Evolutionary conservation across 1,140 invertebrate genomes (phyloP).

Genomic region (Drosophila busckii): DNA sequence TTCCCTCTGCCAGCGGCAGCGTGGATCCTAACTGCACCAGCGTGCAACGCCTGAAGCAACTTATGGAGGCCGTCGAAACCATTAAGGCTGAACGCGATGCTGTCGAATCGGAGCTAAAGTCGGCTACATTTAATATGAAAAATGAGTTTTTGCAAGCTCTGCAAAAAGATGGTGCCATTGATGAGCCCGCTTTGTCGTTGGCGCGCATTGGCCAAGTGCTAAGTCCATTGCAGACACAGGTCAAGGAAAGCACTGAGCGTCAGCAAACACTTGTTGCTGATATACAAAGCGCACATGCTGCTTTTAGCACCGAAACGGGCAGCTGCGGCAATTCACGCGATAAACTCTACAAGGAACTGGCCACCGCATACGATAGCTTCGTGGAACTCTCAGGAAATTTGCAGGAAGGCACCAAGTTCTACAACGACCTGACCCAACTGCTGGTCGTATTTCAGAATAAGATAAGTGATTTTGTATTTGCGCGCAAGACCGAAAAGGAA

Average conservation of each 20-base stretch:
- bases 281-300: constrained; percentile 88
- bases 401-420: constrained; percentile 98
- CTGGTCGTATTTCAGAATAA: constrained; percentile 98
- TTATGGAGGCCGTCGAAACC: constrained; percentile 93
- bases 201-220: constrained; percentile 89
- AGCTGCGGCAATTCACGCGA: constrained; percentile 86
- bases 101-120: constrained; percentile 93
- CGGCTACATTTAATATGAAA: constrained; percentile 91
- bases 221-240: constrained; percentile 89
- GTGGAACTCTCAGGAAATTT: constrained; percentile 94
- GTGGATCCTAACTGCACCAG: constrained; percentile 82
- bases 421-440: constrained; percentile 97
- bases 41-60: constrained; percentile 84
- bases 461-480: constrained; percentile 98
- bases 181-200: constrained; percentile 90
- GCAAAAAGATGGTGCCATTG: constrained; percentile 90
- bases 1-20: constrained; percentile 82
- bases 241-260: constrained; percentile 86
- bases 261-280: constrained; percentile 89
- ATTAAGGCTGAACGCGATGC: constrained; percentile 93
- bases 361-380: constrained; percentile 93
- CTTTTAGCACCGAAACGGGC: constrained; percentile 87
- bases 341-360: constrained; percentile 90
- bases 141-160: constrained; percentile 89
- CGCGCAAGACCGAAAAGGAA: constrained; percentile 99